Evolutionary conservation across 2,797 vertebrate genomes (phyloP).

Genomic region (Helarctos malayanus): DNA sequence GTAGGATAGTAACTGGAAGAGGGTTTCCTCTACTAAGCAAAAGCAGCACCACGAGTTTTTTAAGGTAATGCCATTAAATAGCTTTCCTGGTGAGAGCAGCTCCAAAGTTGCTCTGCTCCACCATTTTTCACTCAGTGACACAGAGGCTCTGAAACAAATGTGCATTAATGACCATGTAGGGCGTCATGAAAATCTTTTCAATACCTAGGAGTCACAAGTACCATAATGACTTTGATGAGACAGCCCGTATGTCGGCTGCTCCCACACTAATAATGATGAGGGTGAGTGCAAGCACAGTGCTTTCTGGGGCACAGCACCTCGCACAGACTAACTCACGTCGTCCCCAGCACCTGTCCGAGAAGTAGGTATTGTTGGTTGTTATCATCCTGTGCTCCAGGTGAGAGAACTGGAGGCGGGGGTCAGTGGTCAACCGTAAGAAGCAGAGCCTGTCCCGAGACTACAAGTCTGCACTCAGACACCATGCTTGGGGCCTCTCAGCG

Average conservation of each 20-base stretch:
- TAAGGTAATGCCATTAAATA: background rate
- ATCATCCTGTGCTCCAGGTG: background rate
- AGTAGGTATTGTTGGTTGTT: background rate
- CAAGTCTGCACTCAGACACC: background rate
- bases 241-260: background rate
- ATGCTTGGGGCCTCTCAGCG: background rate
- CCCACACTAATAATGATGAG: background rate
- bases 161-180: background rate
- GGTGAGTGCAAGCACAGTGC: background rate
- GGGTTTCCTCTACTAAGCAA: background rate
- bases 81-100: background rate
- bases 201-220: background rate
- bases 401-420: background rate
- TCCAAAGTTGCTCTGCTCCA: background rate
- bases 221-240: background rate
- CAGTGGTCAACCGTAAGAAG: background rate
- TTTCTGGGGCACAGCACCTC: background rate
- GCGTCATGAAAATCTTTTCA: background rate
- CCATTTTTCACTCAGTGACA: background rate
- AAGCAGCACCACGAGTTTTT: background rate
- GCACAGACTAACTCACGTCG: background rate
- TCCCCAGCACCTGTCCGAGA: background rate
- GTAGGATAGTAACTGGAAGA: background rate
- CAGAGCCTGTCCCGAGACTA: background rate
- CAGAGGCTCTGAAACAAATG: background rate